Evolutionary conservation across 2,888 invertebrate genomes (phyloP), one percentile per base, ranked within the genome.

Genomic region (Dascillus cervinus): DNA sequence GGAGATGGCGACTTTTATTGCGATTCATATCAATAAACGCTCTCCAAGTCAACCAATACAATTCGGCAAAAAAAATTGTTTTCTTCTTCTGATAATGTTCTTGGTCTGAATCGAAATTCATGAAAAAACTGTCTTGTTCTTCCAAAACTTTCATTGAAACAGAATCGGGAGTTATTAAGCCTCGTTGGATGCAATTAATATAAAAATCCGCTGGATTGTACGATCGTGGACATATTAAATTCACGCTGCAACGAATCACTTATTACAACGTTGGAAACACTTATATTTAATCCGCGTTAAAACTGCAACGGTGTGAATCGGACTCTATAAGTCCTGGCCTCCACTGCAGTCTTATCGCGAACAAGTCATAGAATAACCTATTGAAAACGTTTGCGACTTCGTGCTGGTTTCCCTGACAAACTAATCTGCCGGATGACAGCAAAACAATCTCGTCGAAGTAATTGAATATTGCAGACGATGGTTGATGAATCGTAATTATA

Each of bases 401-500:
- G n/a, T n/a, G n/a, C n/a, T n/a, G n/a, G n/a, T 78, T 74, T 2
- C 92, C 91, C 51, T 86, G 78, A 61, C 78, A 85, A 2, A 88
- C 82, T 11, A 85, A 73, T 41, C 79, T 70, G 0, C 92, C 92
- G 32, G 75, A 78, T 2, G 86, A 78, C 53, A 94, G 64, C 5
- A 92, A 66, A 14, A 85, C 72, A 4, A 88, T 75, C 52, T 82
- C 75, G 38, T 89, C 82, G 65, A 92, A 92, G 49, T 84, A 65
- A 48, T 85, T 82, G 52, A 87, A 87, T 22, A 85, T 72, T 41
- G 89, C 86, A 1, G 89, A 89, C 2, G 86, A 84, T 0, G 92
- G 92, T 60, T 94, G 94, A 63, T 94, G 94, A 25, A 94, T 84
- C 0, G 91, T 87, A 53, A 87, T 84, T 29, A 92, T 71, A 17